These are phyloP conservation scores for Ooceraea biroi DNA, from an alignment of 1,140 invertebrate genomes.

Conservation along the genomic window DNA sequence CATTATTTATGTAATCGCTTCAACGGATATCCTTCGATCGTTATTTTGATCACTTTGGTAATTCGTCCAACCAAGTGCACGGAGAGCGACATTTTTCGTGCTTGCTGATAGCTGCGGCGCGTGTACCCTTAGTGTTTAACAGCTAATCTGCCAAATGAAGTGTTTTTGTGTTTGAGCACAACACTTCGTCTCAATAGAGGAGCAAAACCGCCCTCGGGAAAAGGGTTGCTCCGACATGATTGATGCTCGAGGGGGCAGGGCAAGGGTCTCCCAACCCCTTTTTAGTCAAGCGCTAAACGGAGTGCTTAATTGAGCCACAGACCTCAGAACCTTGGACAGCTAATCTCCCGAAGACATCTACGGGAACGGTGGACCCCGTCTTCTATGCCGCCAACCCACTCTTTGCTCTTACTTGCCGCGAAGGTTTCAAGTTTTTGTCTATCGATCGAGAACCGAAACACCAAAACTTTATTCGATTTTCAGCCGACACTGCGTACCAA, in stretches of 20 bases:
- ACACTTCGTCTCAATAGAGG: constrained; percentile 85
- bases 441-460: constrained; percentile 10
- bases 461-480: constrained; percentile 23
- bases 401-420: constrained; percentile 10
- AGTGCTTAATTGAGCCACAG: constrained; percentile 86
- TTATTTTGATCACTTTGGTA: constrained; percentile 60
- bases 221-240: constrained; percentile 86
- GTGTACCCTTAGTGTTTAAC: constrained; percentile 84
- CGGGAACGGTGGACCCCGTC: constrained; percentile 65
- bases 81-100: constrained; percentile 27
- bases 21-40: constrained; percentile 35
- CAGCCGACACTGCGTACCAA: neutral
- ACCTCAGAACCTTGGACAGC: constrained; percentile 84
- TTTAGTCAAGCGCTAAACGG: constrained; percentile 83
- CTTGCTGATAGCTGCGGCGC: constrained; percentile 59
- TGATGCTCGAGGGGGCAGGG: constrained; percentile 83
- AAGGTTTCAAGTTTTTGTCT: constrained; percentile 43
- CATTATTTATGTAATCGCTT: neutral
- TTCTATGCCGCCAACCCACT: constrained; percentile 46
- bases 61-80: constrained; percentile 56
- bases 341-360: constrained; percentile 80
- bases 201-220: constrained; percentile 85
- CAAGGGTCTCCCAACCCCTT: constrained; percentile 81
- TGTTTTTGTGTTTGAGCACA: constrained; percentile 87
- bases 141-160: constrained; percentile 87